Evolutionary conservation across 2,113 vertebrate species (phyloP).

Genomic region (Oceanites oceanicus): DNA sequence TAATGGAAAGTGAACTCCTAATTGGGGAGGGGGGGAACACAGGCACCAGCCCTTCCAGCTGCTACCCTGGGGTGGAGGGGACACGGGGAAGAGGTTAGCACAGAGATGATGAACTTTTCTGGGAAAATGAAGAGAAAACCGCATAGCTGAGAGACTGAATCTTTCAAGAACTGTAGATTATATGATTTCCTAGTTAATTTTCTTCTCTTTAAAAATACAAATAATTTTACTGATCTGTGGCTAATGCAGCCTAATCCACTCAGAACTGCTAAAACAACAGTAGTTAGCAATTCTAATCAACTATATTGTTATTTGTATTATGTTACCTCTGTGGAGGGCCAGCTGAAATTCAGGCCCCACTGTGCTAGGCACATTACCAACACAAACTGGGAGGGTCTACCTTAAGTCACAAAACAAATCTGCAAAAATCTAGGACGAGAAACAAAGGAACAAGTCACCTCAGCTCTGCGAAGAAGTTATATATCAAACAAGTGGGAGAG

Average conservation of each 20-base stretch:
- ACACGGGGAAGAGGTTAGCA: background rate
- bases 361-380: background rate
- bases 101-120: background rate
- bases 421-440: background rate
- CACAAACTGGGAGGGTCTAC: background rate
- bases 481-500: background rate
- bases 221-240: background rate
- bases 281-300: background rate
- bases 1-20: background rate
- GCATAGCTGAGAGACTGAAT: background rate
- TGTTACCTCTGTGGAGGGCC: background rate
- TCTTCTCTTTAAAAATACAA: background rate
- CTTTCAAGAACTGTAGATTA: background rate
- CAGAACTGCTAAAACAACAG: background rate
- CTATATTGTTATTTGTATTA: background rate
- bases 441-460: background rate
- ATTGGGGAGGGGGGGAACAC: accelerated
- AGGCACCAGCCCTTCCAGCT: background rate
- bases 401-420: background rate
- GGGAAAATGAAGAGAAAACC: background rate
- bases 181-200: background rate
- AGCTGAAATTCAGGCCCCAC: background rate
- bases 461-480: background rate
- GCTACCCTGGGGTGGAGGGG: background rate
- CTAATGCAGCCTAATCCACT: background rate